Percentiles rank a stretch among this genome's conserved stretches.
Evolutionary conservation across 2,888 invertebrate species (phyloP).

Genomic region (Aplocera efformata): DNA sequence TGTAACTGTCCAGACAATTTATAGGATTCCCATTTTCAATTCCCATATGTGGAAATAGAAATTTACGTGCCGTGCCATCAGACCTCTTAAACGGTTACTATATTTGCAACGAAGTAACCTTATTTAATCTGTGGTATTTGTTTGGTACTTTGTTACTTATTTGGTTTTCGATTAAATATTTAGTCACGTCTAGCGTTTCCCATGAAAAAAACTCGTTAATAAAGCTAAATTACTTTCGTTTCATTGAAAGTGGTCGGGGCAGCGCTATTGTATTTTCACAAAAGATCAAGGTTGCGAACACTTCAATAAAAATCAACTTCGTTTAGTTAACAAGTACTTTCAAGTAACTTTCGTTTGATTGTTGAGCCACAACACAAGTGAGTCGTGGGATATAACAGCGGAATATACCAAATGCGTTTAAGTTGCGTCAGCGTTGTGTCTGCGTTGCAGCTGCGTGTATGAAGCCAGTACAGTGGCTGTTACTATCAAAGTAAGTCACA

Average conservation of each 20-base stretch:
- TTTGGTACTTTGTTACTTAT: background rate
- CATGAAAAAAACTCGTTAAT: slow-evolving; percentile 25
- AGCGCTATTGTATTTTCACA: slow-evolving; percentile 29
- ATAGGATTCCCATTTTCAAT: slow-evolving; percentile 29
- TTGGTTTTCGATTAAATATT: slow-evolving; percentile 4
- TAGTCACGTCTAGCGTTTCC: slow-evolving; percentile 26
- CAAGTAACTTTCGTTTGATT: slow-evolving; percentile 11
- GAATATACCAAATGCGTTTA: too few species aligned
- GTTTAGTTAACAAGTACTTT: slow-evolving; percentile 21
- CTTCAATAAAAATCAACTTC: slow-evolving; percentile 19
- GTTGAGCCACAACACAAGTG: slow-evolving; percentile 2
- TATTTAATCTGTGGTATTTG: too few species aligned
- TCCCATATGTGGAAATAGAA: slow-evolving; percentile 28
- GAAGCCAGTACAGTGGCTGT: too few species aligned
- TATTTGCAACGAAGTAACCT: too few species aligned
- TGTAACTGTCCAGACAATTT: slow-evolving; percentile 31
- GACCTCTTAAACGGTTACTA: slow-evolving; percentile 17
- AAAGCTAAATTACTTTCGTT: slow-evolving; percentile 28
- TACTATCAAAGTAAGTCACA: too few species aligned
- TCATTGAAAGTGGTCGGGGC: slow-evolving; percentile 24
- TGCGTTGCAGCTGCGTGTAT: too few species aligned
- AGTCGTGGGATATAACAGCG: too few species aligned
- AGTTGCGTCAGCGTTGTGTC: too few species aligned
- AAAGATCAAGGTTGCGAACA: slow-evolving; percentile 31
- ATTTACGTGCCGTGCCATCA: slow-evolving; percentile 25